Percentiles rank a stretch among this genome's conserved stretches.
Evolutionary conservation across 2,888 invertebrate genomes (phyloP).

Genomic region (Ceratothoa steindachneri): DNA sequence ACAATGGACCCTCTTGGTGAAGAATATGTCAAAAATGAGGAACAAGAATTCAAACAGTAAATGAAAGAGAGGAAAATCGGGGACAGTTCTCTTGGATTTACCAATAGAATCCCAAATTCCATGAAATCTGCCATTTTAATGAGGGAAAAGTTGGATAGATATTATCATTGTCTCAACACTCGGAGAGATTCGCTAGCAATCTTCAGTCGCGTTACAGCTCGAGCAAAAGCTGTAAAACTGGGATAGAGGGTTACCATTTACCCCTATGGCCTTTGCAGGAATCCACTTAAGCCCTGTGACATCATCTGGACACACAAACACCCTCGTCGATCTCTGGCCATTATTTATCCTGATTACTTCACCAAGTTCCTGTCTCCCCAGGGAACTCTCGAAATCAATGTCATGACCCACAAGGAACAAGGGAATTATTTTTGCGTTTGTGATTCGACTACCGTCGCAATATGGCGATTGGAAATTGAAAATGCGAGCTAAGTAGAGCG

Average conservation of each 20-base stretch:
- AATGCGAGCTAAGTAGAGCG: not conserved
- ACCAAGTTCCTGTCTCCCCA: not conserved
- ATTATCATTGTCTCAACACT: not conserved
- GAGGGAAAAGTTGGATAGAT: not conserved
- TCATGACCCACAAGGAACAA: not conserved
- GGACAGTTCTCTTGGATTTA: no score
- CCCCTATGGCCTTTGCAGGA: not conserved
- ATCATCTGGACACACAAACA: constrained; percentile 1
- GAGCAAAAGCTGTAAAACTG: not conserved
- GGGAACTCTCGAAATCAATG: not conserved
- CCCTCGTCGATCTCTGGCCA: not conserved
- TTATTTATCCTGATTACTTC: constrained; percentile 2
- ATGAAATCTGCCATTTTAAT: constrained; percentile 1
- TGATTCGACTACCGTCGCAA: not conserved
- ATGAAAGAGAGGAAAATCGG: not conserved
- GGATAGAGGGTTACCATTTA: not conserved
- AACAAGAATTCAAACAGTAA: not conserved
- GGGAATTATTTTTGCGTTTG: not conserved
- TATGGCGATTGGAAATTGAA: not conserved
- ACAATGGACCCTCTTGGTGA: not conserved
- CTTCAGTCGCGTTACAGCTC: not conserved
- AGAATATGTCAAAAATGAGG: not conserved
- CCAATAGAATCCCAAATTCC: no score
- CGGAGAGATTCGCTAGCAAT: not conserved
- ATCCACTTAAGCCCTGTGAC: not conserved